These are phyloP conservation scores for Cremastinae sp. DNA, from an alignment of 2,888 invertebrate species.

Conservation along the genomic window DNA sequence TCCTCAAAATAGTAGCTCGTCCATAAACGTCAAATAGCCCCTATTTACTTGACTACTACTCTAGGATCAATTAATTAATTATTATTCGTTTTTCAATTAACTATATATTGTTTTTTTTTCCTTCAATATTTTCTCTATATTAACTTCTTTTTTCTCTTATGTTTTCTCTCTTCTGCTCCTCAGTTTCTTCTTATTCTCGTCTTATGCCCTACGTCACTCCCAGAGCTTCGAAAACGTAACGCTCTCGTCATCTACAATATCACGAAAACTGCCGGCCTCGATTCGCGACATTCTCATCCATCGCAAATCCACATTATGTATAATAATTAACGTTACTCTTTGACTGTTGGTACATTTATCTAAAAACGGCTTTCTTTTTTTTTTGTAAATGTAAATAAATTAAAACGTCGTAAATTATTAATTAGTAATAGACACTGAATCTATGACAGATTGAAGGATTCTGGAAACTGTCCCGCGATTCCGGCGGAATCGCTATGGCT, in stretches of 20 bases:
- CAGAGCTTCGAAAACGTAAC: constrained; percentile 36
- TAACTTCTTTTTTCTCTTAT: constrained; percentile 45
- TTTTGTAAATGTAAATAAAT: constrained; percentile 78
- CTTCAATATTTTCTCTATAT: constrained; percentile 46
- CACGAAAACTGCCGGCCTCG: constrained; percentile 46
- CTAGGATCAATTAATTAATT: constrained; percentile 67
- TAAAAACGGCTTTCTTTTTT: constrained; percentile 69
- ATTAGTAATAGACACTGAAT: constrained; percentile 77
- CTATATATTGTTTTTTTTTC: constrained; percentile 59
- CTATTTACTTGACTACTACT: constrained; percentile 71
- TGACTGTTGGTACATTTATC: constrained; percentile 78
- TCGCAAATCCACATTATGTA: constrained; percentile 53
- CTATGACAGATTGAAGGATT: constrained; percentile 76
- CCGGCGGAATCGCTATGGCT: constrained; percentile 73
- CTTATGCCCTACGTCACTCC: constrained; percentile 47
- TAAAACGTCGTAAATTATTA: constrained; percentile 75
- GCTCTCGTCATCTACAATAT: constrained; percentile 50
- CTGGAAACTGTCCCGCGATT: constrained; percentile 74
- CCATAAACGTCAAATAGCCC: constrained; percentile 64
- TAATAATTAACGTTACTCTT: constrained; percentile 68
- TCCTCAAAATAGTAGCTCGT: constrained; percentile 65
- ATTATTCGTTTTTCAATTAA: constrained; percentile 66
- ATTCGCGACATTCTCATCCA: constrained; percentile 32
- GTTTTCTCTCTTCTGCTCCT: constrained; percentile 47
- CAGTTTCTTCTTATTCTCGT: constrained; percentile 47